Conservation (phyloP, 2,797 vertebrate genomes). For the Anisognathus igniventris region DNA sequence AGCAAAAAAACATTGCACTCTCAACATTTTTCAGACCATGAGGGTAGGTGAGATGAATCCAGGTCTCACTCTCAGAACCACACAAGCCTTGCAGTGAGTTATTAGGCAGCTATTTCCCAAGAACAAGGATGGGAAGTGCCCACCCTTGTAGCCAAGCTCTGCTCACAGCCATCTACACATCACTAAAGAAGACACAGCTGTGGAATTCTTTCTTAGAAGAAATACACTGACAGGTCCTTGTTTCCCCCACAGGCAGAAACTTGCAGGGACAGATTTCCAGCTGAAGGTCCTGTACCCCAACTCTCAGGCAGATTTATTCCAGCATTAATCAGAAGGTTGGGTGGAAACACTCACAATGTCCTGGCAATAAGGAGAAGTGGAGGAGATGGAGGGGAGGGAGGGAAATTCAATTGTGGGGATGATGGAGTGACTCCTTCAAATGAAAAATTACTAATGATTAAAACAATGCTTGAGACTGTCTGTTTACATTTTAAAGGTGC, state of each 20-base stretch:
- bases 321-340: background rate
- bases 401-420: conserved; percentile 36
- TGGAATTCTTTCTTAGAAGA: background rate
- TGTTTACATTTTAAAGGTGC: conserved; percentile 50
- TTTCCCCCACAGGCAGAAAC: background rate
- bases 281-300: background rate
- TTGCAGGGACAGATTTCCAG: background rate
- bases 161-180: background rate
- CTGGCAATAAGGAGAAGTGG: background rate
- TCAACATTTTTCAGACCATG: background rate
- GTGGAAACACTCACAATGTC: background rate
- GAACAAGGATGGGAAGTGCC: background rate
- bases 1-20: background rate
- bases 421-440: conserved; percentile 59
- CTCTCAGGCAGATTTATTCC: conserved; percentile 12
- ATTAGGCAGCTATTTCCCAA: background rate
- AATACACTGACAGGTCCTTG: background rate
- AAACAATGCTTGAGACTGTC: conserved; percentile 50
- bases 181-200: background rate
- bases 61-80: background rate
- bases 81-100: background rate
- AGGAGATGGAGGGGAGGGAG: background rate
- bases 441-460: conserved; percentile 61
- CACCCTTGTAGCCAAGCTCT: background rate
- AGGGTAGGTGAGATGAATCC: background rate